These are phyloP conservation scores for Drosophila gunungcola DNA, from an alignment of 1,140 invertebrate species.

Conservation along the genomic window DNA sequence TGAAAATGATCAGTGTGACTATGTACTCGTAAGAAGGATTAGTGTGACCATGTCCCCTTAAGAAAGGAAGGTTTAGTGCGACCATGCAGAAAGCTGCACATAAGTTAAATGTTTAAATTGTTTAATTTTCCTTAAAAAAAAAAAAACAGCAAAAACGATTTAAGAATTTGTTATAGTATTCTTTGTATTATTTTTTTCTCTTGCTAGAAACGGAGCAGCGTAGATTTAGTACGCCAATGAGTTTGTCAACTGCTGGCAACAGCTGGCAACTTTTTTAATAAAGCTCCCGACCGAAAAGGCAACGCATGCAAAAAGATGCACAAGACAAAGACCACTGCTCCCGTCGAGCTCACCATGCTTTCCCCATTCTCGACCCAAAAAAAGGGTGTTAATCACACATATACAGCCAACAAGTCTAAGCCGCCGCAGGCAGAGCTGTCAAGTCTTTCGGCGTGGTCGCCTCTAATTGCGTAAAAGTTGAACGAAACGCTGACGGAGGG, in stretches of 20 bases:
- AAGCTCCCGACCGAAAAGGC: slow-evolving; percentile 47
- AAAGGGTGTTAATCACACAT: slow-evolving; percentile 48
- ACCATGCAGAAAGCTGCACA: not conserved
- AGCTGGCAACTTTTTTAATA: slow-evolving; percentile 78
- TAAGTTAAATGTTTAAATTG: not conserved
- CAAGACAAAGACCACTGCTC: slow-evolving; percentile 34
- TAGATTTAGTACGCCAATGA: slow-evolving; percentile 50
- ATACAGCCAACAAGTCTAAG: slow-evolving; percentile 41
- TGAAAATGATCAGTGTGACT: not conserved
- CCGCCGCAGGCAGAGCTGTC: slow-evolving; percentile 39
- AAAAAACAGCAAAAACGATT: too few relatives aligned
- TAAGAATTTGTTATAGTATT: too few relatives aligned
- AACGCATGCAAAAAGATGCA: slow-evolving; percentile 72
- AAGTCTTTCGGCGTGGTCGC: slow-evolving; percentile 47
- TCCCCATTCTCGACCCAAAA: not conserved
- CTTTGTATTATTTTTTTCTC: not conserved
- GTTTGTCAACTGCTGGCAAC: slow-evolving; percentile 75
- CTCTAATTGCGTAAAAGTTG: slow-evolving; percentile 56
- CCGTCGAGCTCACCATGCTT: not conserved
- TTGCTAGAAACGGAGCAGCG: not conserved
- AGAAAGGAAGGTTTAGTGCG: not conserved
- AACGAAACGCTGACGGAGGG: slow-evolving; percentile 38
- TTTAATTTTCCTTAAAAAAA: too few relatives aligned
- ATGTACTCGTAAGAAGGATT: not conserved
- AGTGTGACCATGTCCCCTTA: not conserved